Percentiles rank a stretch among this genome's conserved stretches.
Evolutionary conservation across 2,113 vertebrate genomes (phyloP).

Genomic region (Canis aureus): DNA sequence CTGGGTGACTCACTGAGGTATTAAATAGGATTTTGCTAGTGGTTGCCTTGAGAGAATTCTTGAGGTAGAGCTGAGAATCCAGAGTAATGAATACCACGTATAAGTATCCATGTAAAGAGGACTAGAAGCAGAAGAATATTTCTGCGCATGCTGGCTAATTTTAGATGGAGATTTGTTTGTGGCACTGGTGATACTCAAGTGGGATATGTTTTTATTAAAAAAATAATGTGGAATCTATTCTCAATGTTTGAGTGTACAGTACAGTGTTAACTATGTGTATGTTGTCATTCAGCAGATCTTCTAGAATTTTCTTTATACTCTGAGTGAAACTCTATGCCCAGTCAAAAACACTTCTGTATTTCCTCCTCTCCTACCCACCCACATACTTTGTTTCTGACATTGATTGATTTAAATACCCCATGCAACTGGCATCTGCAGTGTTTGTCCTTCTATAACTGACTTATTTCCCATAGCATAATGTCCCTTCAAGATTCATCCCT

Average conservation of each 20-base stretch:
- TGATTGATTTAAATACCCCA: neutral
- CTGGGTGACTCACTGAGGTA: neutral
- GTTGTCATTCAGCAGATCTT: neutral
- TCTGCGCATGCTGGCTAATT: neutral
- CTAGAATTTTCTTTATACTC: neutral
- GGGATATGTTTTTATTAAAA: neutral
- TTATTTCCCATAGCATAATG: neutral
- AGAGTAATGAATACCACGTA: neutral
- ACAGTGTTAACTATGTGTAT: neutral
- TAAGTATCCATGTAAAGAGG: neutral
- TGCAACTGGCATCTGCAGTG: neutral
- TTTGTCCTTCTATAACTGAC: neutral
- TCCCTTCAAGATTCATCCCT: neutral
- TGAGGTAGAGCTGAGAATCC: neutral
- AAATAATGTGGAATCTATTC: neutral
- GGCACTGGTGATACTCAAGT: neutral
- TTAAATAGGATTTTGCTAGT: neutral
- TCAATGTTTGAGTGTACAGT: neutral
- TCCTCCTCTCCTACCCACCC: neutral
- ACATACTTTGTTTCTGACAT: neutral
- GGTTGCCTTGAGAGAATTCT: neutral
- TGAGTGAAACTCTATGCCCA: neutral
- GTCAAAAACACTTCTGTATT: neutral
- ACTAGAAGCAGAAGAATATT: neutral
- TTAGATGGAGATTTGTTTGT: neutral